phyloP scores from a whole-genome alignment of 2,888 invertebrate species.

The Plebejus melissa region DNA sequence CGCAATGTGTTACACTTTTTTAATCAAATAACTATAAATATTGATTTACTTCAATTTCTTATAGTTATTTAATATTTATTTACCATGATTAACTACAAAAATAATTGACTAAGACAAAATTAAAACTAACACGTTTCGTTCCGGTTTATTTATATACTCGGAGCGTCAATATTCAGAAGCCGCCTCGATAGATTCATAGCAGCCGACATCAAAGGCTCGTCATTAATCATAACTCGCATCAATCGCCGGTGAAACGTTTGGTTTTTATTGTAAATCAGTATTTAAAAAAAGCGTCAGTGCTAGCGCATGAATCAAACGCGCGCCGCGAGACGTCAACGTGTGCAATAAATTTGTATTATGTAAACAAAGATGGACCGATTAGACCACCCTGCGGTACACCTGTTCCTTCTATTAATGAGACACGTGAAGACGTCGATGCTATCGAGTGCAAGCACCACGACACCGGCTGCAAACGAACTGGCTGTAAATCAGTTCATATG shows the following conservation, averaged over 20 bases:
- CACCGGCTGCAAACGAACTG: constrained; percentile 32
- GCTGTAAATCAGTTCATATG: constrained; percentile 61
- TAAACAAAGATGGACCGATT: constrained; percentile 66
- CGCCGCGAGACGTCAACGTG: constrained; percentile 71
- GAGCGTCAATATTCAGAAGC: constrained; percentile 75
- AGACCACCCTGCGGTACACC: constrained; percentile 73
- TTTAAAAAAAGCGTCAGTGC: constrained; percentile 72
- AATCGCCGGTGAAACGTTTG: constrained; percentile 73
- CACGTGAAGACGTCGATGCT: constrained; percentile 53
- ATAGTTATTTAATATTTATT: not conserved
- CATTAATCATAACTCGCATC: constrained; percentile 79
- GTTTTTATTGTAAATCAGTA: constrained; percentile 79
- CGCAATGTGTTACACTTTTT: not conserved
- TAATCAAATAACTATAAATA: not conserved
- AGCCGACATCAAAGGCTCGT: constrained; percentile 72
- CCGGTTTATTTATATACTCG: constrained; percentile 70
- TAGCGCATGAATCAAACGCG: constrained; percentile 72
- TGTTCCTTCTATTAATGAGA: constrained; percentile 70
- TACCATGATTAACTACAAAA: not conserved
- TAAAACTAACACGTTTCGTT: constrained; percentile 56
- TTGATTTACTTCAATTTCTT: not conserved
- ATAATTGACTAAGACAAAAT: constrained; percentile 37
- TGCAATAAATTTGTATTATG: constrained; percentile 72
- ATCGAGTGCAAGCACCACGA: constrained; percentile 44
- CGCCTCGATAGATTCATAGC: constrained; percentile 77